These are phyloP conservation scores for Hyperopisus bebe DNA, from an alignment of 2,113 vertebrate genomes.

Conservation along the genomic window DNA sequence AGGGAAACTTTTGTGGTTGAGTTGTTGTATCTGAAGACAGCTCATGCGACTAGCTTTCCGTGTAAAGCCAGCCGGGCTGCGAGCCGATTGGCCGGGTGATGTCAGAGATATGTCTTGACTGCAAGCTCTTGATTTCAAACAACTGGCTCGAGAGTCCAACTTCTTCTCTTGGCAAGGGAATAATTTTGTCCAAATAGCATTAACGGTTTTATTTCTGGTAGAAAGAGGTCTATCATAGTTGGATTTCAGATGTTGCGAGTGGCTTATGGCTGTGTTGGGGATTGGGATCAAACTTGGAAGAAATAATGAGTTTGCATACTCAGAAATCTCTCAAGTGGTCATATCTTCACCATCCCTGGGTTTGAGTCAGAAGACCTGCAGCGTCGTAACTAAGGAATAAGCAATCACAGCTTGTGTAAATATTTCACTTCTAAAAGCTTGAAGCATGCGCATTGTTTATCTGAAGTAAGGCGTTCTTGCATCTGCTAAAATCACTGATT, in stretches of 20 bases:
- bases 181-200: conserved; percentile 1
- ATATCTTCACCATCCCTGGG: neutral
- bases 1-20: neutral
- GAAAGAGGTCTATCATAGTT: neutral
- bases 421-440: conserved; percentile 21
- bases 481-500: conserved; percentile 25
- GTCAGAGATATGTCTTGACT: neutral
- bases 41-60: neutral
- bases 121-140: conserved; percentile 7
- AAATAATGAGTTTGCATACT: conserved; percentile 12
- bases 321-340: neutral
- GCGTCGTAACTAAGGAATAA: conserved; percentile 1
- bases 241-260: neutral
- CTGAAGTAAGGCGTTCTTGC: conserved; percentile 28
- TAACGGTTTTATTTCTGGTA: conserved; percentile 1
- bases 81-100: neutral
- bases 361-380: neutral
- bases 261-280: neutral
- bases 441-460: conserved; percentile 23
- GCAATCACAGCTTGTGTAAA: conserved; percentile 28
- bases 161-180: neutral
- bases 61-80: neutral
- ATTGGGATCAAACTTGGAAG: neutral
- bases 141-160: neutral
- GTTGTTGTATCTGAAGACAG: neutral